Percentiles rank a stretch among this genome's conserved stretches.
phyloP scores from a whole-genome alignment of 2,797 vertebrate genomes.

The Alfaro cultratus region DNA sequence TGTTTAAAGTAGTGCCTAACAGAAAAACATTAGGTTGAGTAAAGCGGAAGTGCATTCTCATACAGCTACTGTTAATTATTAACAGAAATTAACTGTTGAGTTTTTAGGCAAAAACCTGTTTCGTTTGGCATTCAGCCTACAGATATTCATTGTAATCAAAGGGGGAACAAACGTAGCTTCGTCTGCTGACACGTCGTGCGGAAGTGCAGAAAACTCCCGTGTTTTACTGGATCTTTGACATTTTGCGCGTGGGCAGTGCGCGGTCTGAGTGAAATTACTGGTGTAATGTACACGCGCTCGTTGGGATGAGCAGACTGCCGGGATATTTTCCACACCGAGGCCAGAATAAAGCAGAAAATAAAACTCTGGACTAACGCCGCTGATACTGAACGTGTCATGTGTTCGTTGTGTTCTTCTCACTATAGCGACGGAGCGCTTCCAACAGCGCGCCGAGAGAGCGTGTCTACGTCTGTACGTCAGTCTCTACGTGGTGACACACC shows the following conservation, averaged over 20 bases:
- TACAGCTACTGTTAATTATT: slow-evolving; percentile 47
- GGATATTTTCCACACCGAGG: background rate
- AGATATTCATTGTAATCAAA: background rate
- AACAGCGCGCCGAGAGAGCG: background rate
- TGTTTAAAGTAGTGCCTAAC: background rate
- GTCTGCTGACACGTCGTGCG: background rate
- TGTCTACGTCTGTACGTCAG: background rate
- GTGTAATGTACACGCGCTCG: background rate
- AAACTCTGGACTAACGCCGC: background rate
- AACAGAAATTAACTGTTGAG: background rate
- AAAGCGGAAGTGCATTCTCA: slow-evolving; percentile 35
- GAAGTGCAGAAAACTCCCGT: background rate
- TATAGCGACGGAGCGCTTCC: background rate
- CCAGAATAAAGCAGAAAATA: background rate
- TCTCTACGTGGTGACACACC: background rate
- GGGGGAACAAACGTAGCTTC: background rate
- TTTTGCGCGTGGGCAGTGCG: background rate
- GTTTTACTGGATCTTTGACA: background rate
- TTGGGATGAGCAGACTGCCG: background rate
- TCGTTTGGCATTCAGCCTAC: background rate
- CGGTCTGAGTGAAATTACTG: background rate
- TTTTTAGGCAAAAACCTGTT: background rate
- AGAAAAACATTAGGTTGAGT: background rate
- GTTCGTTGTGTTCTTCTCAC: background rate
- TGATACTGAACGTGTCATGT: background rate